These are phyloP conservation scores for Lepus americanus DNA, from an alignment of 2,113 vertebrate species.

Conservation along the genomic window DNA sequence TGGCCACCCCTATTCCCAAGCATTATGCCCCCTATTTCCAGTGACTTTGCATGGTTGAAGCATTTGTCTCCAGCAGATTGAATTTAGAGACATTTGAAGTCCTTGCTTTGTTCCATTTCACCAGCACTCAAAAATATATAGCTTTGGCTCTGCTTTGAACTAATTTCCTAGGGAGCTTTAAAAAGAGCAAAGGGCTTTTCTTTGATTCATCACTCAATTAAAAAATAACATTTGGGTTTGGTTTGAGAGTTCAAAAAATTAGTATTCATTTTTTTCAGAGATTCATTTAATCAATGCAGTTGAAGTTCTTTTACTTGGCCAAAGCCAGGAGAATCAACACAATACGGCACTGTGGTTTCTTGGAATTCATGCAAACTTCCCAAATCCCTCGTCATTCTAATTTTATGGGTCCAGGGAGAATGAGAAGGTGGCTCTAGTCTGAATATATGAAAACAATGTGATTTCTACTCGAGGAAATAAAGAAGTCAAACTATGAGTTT, in stretches of 20 bases:
- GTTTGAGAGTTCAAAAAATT: conserved; percentile 68
- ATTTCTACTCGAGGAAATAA: conserved; percentile 33
- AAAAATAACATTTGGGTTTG: conserved; percentile 70
- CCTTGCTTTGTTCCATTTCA: conserved; percentile 69
- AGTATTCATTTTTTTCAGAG: conserved; percentile 40
- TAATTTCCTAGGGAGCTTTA: conserved; percentile 58
- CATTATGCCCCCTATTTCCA: neutral
- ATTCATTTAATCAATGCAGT: conserved; percentile 64
- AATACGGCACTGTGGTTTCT: neutral
- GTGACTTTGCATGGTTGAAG: conserved; percentile 17
- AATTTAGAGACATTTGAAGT: conserved; percentile 73
- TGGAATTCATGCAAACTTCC: conserved; percentile 17
- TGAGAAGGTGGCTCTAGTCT: neutral
- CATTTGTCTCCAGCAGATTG: conserved; percentile 61
- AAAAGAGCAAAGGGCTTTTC: conserved; percentile 34
- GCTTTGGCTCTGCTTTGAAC: conserved; percentile 65
- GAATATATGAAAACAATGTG: conserved; percentile 31
- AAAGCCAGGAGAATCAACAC: conserved; percentile 54
- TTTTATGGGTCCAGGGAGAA: neutral
- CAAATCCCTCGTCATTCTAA: neutral
- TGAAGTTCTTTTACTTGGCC: conserved; percentile 16
- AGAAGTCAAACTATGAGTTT: conserved; percentile 48
- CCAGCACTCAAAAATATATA: conserved; percentile 59
- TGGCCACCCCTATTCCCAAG: neutral
- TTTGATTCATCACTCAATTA: conserved; percentile 68